A percentile compares a stretch with the other conserved stretches of the same genome.
Conservation (phyloP, 2,888 invertebrate genomes). For the Cephonodes hylas region DNA sequence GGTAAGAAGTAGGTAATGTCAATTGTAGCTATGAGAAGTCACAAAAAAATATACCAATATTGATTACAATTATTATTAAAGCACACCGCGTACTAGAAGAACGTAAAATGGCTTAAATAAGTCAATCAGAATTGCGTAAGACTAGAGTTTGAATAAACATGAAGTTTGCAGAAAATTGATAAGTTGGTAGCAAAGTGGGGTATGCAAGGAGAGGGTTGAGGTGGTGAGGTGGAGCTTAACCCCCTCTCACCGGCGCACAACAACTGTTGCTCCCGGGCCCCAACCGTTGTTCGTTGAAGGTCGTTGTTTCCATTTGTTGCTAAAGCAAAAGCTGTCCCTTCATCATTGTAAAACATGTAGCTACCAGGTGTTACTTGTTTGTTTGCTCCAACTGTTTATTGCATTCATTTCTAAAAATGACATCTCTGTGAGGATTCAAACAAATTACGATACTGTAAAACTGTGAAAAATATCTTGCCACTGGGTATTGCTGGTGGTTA, state of each 20-base stretch:
- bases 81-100: not conserved
- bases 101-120: not conserved
- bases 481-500: no score
- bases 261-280: slow-evolving; percentile 20
- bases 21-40: no score
- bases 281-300: slow-evolving; percentile 12
- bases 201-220: not conserved
- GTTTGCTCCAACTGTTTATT: not conserved
- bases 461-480: no score
- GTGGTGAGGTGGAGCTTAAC: slow-evolving; percentile 4
- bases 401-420: not conserved
- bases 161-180: not conserved
- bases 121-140: not conserved
- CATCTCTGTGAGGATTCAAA: not conserved
- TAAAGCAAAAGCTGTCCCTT: slow-evolving; percentile 13
- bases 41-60: no score
- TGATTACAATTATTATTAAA: no score
- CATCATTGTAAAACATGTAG: not conserved
- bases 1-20: no score
- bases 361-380: not conserved
- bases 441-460: no score
- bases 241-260: not conserved
- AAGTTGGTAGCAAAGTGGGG: not conserved
- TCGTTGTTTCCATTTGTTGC: slow-evolving; percentile 21
- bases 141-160: not conserved